Evolutionary conservation across 1,140 invertebrate genomes (phyloP).

Genomic region (Battus philenor): DNA sequence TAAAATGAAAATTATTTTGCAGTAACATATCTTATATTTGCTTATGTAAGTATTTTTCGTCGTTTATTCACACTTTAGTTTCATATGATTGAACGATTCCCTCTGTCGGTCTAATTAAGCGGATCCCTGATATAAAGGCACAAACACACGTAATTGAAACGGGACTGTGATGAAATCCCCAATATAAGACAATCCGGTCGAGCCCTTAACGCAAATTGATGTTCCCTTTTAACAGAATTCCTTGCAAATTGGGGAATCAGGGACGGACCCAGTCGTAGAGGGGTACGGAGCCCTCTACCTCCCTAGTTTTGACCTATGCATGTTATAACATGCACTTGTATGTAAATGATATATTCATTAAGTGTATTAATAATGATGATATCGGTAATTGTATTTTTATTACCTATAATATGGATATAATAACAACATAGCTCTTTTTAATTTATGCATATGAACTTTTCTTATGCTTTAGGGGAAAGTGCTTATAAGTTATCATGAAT

Average conservation of each 20-base stretch:
- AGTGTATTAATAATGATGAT: too few species aligned
- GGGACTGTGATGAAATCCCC: conserved; percentile 17
- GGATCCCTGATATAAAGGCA: conserved; percentile 12
- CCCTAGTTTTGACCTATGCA: conserved; percentile 25
- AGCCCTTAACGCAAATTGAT: conserved; percentile 32
- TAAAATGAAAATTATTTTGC: too few species aligned
- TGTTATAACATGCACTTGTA: conserved; percentile 4
- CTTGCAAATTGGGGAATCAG: conserved; percentile 32
- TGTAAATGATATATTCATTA: too few species aligned
- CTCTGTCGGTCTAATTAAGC: conserved; percentile 1
- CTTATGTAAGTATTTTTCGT: too few species aligned
- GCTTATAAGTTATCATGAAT: too few species aligned
- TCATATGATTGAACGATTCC: not conserved
- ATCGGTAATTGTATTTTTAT: too few species aligned
- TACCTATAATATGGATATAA: too few species aligned
- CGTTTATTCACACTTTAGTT: not conserved
- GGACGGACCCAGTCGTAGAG: conserved; percentile 10
- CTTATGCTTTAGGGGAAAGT: too few species aligned
- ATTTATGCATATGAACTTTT: too few species aligned
- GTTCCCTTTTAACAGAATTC: conserved; percentile 31
- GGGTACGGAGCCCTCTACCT: not conserved
- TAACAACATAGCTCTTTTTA: too few species aligned
- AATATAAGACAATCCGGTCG: conserved; percentile 36
- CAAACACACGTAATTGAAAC: conserved; percentile 35
- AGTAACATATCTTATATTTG: too few species aligned